phyloP scores from a whole-genome alignment of 2,113 vertebrate genomes.

The Paramormyrops kingsleyae region DNA sequence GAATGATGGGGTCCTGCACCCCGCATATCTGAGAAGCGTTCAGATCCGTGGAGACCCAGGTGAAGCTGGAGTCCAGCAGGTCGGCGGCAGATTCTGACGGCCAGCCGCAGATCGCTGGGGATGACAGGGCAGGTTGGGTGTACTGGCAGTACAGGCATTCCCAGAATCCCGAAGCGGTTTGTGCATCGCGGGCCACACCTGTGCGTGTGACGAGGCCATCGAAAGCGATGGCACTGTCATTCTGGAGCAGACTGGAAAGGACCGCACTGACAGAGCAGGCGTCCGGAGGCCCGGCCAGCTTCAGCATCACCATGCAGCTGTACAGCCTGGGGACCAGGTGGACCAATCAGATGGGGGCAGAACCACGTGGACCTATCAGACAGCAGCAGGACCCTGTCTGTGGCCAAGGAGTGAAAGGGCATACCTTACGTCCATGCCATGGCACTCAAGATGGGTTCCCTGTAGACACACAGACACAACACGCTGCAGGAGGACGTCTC shows the following conservation, averaged over 20 bases:
- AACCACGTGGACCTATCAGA: background rate
- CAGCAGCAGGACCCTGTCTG: background rate
- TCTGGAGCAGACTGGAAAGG: background rate
- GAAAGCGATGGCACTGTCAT: background rate
- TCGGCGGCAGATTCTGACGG: background rate
- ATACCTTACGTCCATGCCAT: conserved; percentile 37
- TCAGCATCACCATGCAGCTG: conserved; percentile 7
- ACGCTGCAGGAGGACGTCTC: background rate
- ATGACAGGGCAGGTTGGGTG: background rate
- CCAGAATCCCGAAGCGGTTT: background rate
- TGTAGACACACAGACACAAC: conserved; percentile 27
- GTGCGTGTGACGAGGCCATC: background rate
- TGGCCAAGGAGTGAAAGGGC: background rate
- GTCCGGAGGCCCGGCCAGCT: background rate
- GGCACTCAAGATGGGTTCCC: conserved; percentile 43
- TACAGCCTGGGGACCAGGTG: background rate
- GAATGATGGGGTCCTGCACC: background rate
- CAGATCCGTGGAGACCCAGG: conserved; percentile 15
- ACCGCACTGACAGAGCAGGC: background rate
- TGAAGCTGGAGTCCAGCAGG: conserved; percentile 14
- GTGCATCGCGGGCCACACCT: background rate
- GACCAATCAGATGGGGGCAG: background rate
- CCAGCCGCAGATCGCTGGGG: conserved; percentile 16
- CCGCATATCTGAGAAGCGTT: conserved; percentile 6
- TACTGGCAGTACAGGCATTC: background rate